These are phyloP conservation scores for Heliothis peltigera DNA, from an alignment of 2,888 invertebrate species.

Conservation along the genomic window DNA sequence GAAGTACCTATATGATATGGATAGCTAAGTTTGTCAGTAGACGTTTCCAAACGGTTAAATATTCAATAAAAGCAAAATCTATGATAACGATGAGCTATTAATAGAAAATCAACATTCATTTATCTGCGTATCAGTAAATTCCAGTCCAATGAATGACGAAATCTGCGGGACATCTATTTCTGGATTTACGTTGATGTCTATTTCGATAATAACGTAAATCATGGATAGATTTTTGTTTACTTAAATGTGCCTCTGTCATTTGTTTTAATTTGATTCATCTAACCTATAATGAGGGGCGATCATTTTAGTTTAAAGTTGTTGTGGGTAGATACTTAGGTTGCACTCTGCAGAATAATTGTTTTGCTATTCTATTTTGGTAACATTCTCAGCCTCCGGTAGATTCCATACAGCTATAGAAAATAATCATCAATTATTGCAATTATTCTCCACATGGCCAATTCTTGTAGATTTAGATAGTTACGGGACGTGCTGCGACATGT, in stretches of 20 bases:
- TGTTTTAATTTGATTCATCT: neutral
- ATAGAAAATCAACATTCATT: slow-evolving; percentile 16
- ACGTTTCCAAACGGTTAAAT: slow-evolving; percentile 1
- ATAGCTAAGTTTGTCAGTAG: neutral
- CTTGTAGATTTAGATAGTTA: no score
- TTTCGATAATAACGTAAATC: neutral
- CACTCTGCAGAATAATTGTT: no score
- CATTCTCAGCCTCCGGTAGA: no score
- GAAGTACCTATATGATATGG: neutral
- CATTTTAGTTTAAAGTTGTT: no score
- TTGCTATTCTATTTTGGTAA: no score
- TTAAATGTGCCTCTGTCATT: neutral
- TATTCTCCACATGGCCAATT: no score
- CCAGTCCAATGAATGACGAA: slow-evolving; percentile 31
- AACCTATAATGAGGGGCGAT: no score
- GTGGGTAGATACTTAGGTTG: no score
- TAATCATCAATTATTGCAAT: no score
- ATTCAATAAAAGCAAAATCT: neutral
- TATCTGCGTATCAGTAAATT: slow-evolving; percentile 44
- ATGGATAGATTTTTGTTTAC: no score
- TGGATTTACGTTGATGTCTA: slow-evolving; percentile 6
- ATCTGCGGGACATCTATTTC: slow-evolving; percentile 24
- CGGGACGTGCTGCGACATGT: no score
- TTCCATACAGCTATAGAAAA: no score
- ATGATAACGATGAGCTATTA: slow-evolving; percentile 11